Base-by-base conservation (phyloP, 2,113 vertebrate genomes). In the Recurvirostra avosetta region DNA sequence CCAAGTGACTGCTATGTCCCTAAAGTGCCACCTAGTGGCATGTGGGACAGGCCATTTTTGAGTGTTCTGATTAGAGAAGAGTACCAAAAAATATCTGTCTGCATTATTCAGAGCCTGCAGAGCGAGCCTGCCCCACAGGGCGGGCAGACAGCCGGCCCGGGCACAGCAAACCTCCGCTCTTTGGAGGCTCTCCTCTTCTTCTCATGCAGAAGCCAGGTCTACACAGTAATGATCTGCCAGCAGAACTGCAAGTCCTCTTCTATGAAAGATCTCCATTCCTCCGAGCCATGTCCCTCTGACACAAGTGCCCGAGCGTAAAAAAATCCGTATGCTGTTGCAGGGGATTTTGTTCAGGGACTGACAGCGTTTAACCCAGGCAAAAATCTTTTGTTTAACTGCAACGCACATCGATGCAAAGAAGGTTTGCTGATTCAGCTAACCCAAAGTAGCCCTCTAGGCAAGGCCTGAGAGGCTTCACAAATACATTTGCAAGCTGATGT, bases 11-110 rank as follows among this genome's bases (percentile, higher is more conserved):
- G 95, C 71, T 76, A 7, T 83, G 98, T 97, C 98, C 97, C 95
- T 95, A 58, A 98, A 97, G 81, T 97, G 98, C 98, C 98, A 98
- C 95, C 98, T 98, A 98, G 98, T 94, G 98, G 98, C 76, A 95
- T 10, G 1, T 14, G 62, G 91, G 82, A 95, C 71, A n/a, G 55
- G 56, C 22, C 58, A 53, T 14, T 22, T 8, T 68, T 1, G 25
- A 66, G 8, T 0, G 22, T 15, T 40, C 4, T 15, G 58, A 55
- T 74, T 5, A 5, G 14, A 43, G 30, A 5, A n/a, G 3, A 56
- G 20, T 3, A 20, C 19, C 18, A 16, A 22, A 53, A 68, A 29
- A 23, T 1, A 41, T n/a, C 21, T 55, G 30, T 8, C 16, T 30
- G 32, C 32, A 11, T 6, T 13, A 36, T 5, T 40, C 38, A 7